A percentile compares a stretch with the other conserved stretches of the same genome.
Evolutionary conservation across 2,888 invertebrate species (phyloP).

Genomic region (Ptychoptera contaminata): DNA sequence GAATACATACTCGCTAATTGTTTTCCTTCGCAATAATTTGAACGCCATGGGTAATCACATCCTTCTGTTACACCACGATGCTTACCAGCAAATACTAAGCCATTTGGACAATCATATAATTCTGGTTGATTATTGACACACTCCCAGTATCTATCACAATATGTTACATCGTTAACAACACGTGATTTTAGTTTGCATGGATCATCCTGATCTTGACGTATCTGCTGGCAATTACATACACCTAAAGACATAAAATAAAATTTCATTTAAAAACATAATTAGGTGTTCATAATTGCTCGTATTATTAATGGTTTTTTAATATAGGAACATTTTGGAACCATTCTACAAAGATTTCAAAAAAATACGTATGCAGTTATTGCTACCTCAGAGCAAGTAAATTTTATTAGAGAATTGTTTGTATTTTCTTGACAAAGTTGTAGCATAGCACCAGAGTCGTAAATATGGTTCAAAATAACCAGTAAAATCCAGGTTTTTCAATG

Average conservation of each 20-base stretch:
- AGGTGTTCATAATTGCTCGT: no score
- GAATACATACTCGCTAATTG: conserved; percentile 49
- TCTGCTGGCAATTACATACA: background rate
- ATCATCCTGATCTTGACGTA: conserved; percentile 37
- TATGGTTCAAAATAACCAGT: no score
- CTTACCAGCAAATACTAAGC: conserved; percentile 77
- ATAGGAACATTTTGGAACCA: no score
- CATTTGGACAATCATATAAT: conserved; percentile 80
- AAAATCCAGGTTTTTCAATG: no score
- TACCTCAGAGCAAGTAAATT: no score
- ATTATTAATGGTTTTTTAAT: no score
- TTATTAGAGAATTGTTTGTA: no score
- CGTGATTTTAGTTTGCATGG: conserved; percentile 68
- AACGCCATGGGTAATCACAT: conserved; percentile 80
- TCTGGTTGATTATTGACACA: conserved; percentile 70
- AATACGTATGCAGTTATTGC: no score
- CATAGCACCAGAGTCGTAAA: no score
- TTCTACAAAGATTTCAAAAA: no score
- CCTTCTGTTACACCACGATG: conserved; percentile 77
- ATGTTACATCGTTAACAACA: conserved; percentile 59
- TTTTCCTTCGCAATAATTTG: conserved; percentile 72
- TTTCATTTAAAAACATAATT: no score
- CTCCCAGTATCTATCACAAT: conserved; percentile 70
- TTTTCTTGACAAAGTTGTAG: no score
- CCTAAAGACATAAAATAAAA: background rate